phyloP scores from a whole-genome alignment of 2,888 invertebrate genomes.

The Athrips mouffetella region DNA sequence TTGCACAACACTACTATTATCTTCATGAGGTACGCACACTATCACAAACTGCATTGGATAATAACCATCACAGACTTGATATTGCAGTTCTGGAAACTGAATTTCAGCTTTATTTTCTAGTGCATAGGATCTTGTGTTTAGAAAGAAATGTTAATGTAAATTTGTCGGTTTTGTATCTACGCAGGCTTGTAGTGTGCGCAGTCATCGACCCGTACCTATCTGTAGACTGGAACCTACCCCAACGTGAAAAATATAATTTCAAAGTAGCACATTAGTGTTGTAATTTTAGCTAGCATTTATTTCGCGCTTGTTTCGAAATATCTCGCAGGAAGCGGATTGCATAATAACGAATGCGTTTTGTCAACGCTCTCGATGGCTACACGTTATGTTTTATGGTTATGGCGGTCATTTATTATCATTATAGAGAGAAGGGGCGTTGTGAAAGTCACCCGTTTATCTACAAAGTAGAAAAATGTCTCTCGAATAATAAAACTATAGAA shows the following conservation, averaged over 20 bases:
- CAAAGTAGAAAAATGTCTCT: not conserved
- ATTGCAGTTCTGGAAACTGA: constrained; percentile 28
- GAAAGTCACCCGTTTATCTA: not conserved
- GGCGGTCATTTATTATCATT: constrained; percentile 1
- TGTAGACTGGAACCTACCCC: constrained; percentile 68
- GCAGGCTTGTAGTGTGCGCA: constrained; percentile 36
- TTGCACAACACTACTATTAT: constrained; percentile 66
- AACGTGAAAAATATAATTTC: constrained; percentile 59
- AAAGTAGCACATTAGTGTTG: constrained; percentile 34
- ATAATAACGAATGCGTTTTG: constrained; percentile 6
- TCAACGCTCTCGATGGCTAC: not conserved
- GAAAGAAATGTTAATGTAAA: constrained; percentile 21
- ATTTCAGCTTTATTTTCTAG: constrained; percentile 31
- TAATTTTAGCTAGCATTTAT: constrained; percentile 33
- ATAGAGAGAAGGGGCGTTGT: not conserved
- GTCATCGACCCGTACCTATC: constrained; percentile 65
- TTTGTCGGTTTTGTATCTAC: constrained; percentile 23
- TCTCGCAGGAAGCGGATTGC: constrained; percentile 5
- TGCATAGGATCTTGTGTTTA: fast-evolving
- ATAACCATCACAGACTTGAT: constrained; percentile 38
- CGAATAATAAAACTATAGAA: not conserved
- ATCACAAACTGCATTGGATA: constrained; percentile 49
- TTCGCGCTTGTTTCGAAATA: constrained; percentile 26
- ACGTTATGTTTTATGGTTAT: constrained; percentile 1
- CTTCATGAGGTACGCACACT: constrained; percentile 56